phyloP scores from a whole-genome alignment of 2,888 invertebrate species.

The Drosophila emarginata region DNA sequence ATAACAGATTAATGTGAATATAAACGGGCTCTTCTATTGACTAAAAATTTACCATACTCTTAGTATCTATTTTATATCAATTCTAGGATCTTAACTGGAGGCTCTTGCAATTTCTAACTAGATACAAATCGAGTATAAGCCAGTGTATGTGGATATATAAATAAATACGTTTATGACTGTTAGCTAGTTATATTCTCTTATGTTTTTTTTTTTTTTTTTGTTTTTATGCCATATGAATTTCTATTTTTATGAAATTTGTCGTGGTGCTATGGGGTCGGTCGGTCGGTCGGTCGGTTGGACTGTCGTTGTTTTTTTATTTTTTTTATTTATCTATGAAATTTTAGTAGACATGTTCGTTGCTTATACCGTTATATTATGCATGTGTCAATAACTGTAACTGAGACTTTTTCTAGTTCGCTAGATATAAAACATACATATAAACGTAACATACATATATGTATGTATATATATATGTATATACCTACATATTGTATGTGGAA shows the following conservation, averaged over 20 bases:
- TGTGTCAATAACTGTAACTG: conserved; percentile 57
- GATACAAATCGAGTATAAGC: neutral
- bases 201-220: neutral
- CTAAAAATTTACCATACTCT: too few species aligned
- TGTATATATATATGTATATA: neutral
- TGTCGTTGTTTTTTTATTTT: neutral
- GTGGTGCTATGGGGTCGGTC: neutral
- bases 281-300: too few species aligned
- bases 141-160: conserved; percentile 19
- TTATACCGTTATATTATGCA: conserved; percentile 11
- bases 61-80: too few species aligned
- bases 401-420: conserved; percentile 34
- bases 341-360: neutral
- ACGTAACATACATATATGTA: neutral
- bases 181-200: conserved; percentile 1
- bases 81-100: too few species aligned
- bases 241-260: conserved; percentile 5
- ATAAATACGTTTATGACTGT: conserved; percentile 5
- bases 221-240: neutral
- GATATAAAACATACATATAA: neutral
- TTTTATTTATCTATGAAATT: neutral
- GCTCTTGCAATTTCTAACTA: too few species aligned
- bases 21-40: too few species aligned
- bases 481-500: neutral
- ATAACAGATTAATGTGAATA: too few species aligned